Percentiles rank a stretch among this genome's conserved stretches.
Evolutionary conservation across 1,140 invertebrate genomes (phyloP).

Genomic region (Lordiphosa mommai): DNA sequence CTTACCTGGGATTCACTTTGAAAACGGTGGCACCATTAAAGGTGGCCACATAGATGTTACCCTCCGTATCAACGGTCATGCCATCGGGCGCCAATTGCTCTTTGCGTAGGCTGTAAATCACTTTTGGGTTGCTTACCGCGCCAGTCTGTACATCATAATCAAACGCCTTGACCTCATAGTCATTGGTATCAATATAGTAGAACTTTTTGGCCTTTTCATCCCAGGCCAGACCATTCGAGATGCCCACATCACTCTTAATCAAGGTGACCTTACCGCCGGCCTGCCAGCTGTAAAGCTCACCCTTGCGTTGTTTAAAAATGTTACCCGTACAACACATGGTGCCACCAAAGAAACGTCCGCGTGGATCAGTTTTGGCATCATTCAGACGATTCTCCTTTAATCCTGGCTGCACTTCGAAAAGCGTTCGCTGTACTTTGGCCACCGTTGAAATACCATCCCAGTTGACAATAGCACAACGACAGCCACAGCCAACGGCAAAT

Average conservation of each 20-base stretch:
- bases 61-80: conserved; percentile 88
- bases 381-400: conserved; percentile 86
- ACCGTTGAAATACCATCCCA: conserved; percentile 84
- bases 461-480: conserved; percentile 82
- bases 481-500: conserved; percentile 84
- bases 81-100: conserved; percentile 84
- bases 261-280: conserved; percentile 83
- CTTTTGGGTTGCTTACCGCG: conserved; percentile 82
- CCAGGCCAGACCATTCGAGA: conserved; percentile 93
- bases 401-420: conserved; percentile 83
- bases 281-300: conserved; percentile 80
- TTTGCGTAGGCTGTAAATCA: conserved; percentile 81
- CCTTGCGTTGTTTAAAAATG: conserved; percentile 81
- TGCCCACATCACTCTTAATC: conserved; percentile 81
- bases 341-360: conserved; percentile 85
- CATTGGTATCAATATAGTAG: conserved; percentile 89
- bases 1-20: conserved; percentile 72
- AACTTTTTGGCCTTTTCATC: conserved; percentile 84
- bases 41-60: conserved; percentile 87
- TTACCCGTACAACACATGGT: conserved; percentile 83
- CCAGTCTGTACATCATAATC: conserved; percentile 87
- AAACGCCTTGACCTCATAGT: conserved; percentile 84
- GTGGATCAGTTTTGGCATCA: conserved; percentile 92
- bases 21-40: conserved; percentile 81
- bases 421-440: conserved; percentile 80